Conservation (phyloP, 2,113 vertebrate genomes). For the Poicephalus meyeri region DNA sequence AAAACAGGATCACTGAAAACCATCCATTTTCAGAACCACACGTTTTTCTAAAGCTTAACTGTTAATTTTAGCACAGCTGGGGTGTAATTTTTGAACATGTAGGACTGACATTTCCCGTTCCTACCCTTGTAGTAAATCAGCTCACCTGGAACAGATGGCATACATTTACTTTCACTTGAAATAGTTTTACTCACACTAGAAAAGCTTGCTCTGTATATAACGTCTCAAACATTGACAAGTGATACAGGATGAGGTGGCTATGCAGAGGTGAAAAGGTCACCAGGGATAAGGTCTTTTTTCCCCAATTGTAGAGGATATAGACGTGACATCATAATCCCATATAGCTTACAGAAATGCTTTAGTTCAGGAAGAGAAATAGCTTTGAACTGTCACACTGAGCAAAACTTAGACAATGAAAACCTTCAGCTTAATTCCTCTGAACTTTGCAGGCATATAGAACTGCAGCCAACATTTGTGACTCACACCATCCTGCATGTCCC, state of each 20-base stretch:
- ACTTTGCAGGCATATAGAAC: neutral
- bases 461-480: neutral
- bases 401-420: neutral
- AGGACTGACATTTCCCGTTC: neutral
- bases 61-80: neutral
- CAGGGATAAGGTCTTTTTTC: neutral
- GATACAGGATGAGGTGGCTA: neutral
- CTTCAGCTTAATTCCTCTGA: neutral
- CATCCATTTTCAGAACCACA: neutral
- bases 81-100: neutral
- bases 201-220: neutral
- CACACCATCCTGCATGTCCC: neutral
- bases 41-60: neutral
- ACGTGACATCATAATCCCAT: neutral
- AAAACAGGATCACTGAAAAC: neutral
- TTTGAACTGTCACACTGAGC: neutral
- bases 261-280: neutral
- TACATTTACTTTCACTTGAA: neutral
- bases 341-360: neutral
- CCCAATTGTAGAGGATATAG: neutral
- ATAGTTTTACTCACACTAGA: neutral
- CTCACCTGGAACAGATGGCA: neutral
- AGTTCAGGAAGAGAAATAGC: constrained; percentile 11
- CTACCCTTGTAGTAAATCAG: neutral
- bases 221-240: neutral